Evolutionary conservation across 37 sponge, comb jelly and placozoan genomes (phyloP).

Genomic region (Oopsacas minuta): DNA sequence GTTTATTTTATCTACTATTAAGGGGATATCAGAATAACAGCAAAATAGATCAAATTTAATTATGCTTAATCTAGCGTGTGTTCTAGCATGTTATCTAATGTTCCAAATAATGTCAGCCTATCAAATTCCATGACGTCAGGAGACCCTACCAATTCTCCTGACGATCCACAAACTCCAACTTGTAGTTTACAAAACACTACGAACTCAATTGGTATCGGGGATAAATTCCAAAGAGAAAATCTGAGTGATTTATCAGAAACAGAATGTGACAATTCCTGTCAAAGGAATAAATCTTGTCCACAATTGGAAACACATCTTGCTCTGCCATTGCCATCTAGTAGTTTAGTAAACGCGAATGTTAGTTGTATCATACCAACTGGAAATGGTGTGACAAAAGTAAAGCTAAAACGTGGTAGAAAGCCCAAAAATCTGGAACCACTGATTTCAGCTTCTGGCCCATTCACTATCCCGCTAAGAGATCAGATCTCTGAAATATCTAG

Average conservation of each 20-base stretch:
- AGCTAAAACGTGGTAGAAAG: background rate
- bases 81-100: background rate
- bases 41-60: background rate
- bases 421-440: background rate
- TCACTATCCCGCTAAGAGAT: background rate
- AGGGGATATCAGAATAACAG: background rate
- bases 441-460: background rate
- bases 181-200: background rate
- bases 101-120: background rate
- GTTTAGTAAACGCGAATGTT: no score
- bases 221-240: background rate
- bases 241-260: background rate
- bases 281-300: background rate
- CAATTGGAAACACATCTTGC: no score
- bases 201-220: background rate
- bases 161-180: background rate
- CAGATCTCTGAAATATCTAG: background rate
- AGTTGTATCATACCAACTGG: background rate
- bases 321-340: no score
- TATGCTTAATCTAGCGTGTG: background rate
- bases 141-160: background rate
- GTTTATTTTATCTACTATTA: no score
- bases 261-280: background rate
- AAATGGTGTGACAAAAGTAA: background rate
- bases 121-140: background rate